Evolutionary conservation across 2,888 invertebrate species (phyloP), one percentile per base, ranked within the genome.

Genomic region (Drosophila fulvimacula): DNA sequence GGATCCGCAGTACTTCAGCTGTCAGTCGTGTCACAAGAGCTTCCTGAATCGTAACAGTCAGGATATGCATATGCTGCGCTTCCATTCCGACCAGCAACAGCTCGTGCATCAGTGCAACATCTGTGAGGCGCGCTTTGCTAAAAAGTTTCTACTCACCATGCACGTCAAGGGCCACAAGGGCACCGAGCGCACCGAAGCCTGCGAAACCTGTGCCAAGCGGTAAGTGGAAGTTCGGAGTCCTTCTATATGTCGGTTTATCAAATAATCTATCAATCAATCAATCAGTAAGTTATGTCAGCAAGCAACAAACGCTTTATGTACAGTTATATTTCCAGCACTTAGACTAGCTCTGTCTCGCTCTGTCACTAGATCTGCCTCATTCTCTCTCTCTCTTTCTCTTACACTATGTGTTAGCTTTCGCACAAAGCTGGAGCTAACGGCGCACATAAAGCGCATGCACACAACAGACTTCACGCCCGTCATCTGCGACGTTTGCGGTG

Each of bases 11-110:
- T 89, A 90, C 19, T 89, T 84, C 6, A 85, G 90, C 38, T 88
- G 85, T 48, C 57, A 88, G 69, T 56, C 69, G 0, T 87, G 86
- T 17, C 80, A 62, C 34, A 88, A 89, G 61, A 82, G 64, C 13
- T 85, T 85, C 51, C 87, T 90, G 21, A 85, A 88, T 27, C 90
- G 84, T 19, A 85, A 85, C 44, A 90, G 90, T 51, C 89, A 90
- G 41, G 87, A 73, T 9, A 88, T 88, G 89, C 84, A 85, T 39
- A 88, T 90, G 90, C 64, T 85, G 24, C 90, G 84, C 62, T 85
- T 86, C 13, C 84, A 85, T 24, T 86, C 87, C 30, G 83, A 83
- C n/a, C 86, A 88, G 24, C 84, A 90, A 58, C 76, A 87, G 57
- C 42, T 87, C 42, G 81, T 87, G 6, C 84, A 85, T 62, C 68